phyloP scores from a whole-genome alignment of 1,140 invertebrate genomes.

The Eupristina koningsbergeri region DNA sequence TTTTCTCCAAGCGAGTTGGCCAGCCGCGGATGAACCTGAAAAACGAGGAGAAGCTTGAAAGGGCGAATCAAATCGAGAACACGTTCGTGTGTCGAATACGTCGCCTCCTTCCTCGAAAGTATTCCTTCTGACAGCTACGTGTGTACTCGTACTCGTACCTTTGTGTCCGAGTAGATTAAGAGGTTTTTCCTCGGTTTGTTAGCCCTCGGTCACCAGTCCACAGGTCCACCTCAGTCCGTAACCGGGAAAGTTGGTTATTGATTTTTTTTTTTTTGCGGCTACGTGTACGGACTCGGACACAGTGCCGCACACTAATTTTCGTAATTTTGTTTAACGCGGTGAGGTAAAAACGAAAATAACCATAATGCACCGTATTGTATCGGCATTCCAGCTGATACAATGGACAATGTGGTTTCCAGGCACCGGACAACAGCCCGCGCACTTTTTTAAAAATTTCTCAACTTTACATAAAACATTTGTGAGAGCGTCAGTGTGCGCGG shows the following conservation, averaged over 20 bases:
- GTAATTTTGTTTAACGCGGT: not conserved
- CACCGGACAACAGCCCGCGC: too few relatives aligned
- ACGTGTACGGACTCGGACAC: not conserved
- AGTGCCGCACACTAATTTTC: not conserved
- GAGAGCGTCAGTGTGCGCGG: not conserved
- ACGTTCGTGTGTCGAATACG: not conserved
- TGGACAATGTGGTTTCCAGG: not conserved
- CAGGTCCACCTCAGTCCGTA: too few relatives aligned
- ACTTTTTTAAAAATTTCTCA: not conserved
- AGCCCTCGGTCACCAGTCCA: not conserved
- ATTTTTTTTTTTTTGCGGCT: not conserved
- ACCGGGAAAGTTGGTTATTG: not conserved
- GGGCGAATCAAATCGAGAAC: constrained; percentile 35
- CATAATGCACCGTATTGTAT: not conserved
- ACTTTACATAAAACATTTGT: not conserved
- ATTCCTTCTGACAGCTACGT: not conserved
- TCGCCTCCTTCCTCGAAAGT: constrained; percentile 13
- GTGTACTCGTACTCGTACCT: not conserved
- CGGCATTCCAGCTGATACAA: not conserved
- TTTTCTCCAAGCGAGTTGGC: not conserved
- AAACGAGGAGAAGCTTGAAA: constrained; percentile 9
- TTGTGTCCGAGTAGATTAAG: constrained; percentile 29
- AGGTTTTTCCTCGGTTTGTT: constrained; percentile 38
- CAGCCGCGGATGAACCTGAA: constrained; percentile 7
- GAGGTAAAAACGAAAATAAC: not conserved